Base-by-base conservation (phyloP, 2,113 vertebrate species). In the Pomatorhinus ruficollis region DNA sequence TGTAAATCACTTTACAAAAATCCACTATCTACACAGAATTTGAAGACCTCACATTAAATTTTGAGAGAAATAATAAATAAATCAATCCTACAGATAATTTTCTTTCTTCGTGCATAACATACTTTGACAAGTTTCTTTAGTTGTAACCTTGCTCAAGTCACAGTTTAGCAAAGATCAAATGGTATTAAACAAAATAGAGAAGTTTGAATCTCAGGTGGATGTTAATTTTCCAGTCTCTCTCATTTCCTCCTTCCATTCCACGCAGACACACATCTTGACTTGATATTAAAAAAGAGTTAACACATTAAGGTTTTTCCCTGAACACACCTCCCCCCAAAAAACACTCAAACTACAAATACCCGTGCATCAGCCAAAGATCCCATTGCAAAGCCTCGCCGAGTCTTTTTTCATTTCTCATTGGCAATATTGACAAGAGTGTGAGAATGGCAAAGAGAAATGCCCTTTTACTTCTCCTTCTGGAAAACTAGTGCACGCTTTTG, bases 51-150 rank as follows among this genome's bases (percentile, higher is more conserved):
- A 0, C 40, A 76, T 66, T 56, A 91, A 3, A 5, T 28, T 90
- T 94, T 31, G 24, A 92, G 83, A 93, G n/a, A 71, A 84, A 35
- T 49, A 89, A 60, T 49, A 68, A 57, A 64, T 56, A 40, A 84
- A 70, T 50, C 47, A 47, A 92, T 63, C n/a, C 25, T 42, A 24
- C 27, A 49, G 49, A 72, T 56, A 0, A 23, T 13, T 47, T 33
- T 49, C 69, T 80, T 42, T 50, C 37, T 72, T 54, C 11, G 17
- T 7, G 6, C 45, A 21, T 56, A 71, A 65, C 15, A 14, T 47
- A 61, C 33, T 91, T 61, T 39, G 23, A 25, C 44, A 84, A 33
- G 49, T 79, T 88, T 87, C 25, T 61, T 79, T 50, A 63, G 23
- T 57, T 85, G 42, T 25, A 56, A 35, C 27, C 18, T 80, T 72